Evolutionary conservation across 2,113 vertebrate genomes (phyloP).

Genomic region (Columba livia): DNA sequence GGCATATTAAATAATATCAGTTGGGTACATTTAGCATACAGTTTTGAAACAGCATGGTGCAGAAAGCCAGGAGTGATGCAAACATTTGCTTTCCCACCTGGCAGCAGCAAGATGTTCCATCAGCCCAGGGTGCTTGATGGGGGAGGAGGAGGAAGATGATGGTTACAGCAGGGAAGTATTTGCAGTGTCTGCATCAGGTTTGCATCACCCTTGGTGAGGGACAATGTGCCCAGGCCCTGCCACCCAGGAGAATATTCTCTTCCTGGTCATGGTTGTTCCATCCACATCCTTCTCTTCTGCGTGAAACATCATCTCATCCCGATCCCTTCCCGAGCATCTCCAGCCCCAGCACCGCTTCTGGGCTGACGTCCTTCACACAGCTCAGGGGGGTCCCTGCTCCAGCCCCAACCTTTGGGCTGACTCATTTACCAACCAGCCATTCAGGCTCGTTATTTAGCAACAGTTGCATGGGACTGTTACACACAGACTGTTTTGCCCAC

Average conservation of each 20-base stretch:
- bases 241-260: background rate
- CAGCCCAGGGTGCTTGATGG: fast-evolving
- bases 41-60: fast-evolving
- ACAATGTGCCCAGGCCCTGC: fast-evolving
- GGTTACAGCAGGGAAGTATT: background rate
- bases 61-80: background rate
- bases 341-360: too few species aligned
- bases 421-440: background rate
- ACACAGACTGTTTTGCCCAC: too few species aligned
- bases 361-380: fast-evolving
- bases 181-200: background rate
- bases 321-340: fast-evolving
- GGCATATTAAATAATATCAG: fast-evolving
- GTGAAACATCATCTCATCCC: background rate
- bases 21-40: too few species aligned
- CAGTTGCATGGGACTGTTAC: too few species aligned
- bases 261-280: background rate
- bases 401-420: background rate
- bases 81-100: background rate
- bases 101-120: background rate
- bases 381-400: background rate
- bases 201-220: background rate
- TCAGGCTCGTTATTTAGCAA: too few species aligned
- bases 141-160: background rate
- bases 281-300: background rate